Evolutionary conservation across 2,797 vertebrate species (phyloP), one percentile per base, ranked within the genome.

Genomic region (Sebastes cheni): DNA sequence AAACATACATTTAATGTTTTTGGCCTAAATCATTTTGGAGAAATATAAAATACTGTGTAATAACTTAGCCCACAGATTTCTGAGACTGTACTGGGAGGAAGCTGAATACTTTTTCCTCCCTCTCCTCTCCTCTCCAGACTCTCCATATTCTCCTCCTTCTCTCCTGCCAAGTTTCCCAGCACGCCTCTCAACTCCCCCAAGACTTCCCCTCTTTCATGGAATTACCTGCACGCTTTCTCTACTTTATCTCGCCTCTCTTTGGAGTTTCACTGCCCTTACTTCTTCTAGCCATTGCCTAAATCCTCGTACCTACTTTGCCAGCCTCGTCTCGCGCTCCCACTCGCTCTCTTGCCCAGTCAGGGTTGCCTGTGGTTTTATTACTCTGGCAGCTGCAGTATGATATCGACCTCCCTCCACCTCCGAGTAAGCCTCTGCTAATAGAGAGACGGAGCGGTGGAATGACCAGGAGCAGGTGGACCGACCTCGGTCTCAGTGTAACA

Each of bases 331-430:
- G 14, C 14, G 2, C 86, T 79, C 77, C 52, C 75, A 27, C 61
- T 64, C 25, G 29, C 30, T 77, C 67, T 77, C 67, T 60, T 39
- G 20, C 82, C 82, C 55, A 72, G 68, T 46, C 65, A 5, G 42
- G 74, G 79, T 83, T 81, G 59, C 83, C 78, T 86, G 85, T 89
- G 80, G 79, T 94, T 93, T 91, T 86, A 88, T 91, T 86, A 89
- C 86, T 80, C 65, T 58, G 55, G 61, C 87, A 84, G 83, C 86
- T 82, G 77, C 78, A 77, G 77, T 72, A 86, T 85, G 73, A 87
- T 85, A 82, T 89, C 65, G 84, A 91, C 91, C 86, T 69, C 78
- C 68, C 69, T 86, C 80, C 77, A 85, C 82, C 91, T 83, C 79
- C 61, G 36, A 81, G 86, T 77, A 85, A 89, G 84, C 79, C 87